Evolutionary conservation across 2,113 vertebrate species (phyloP), one percentile per base, ranked within the genome.

Genomic region (Brachypteracias leptosomus): DNA sequence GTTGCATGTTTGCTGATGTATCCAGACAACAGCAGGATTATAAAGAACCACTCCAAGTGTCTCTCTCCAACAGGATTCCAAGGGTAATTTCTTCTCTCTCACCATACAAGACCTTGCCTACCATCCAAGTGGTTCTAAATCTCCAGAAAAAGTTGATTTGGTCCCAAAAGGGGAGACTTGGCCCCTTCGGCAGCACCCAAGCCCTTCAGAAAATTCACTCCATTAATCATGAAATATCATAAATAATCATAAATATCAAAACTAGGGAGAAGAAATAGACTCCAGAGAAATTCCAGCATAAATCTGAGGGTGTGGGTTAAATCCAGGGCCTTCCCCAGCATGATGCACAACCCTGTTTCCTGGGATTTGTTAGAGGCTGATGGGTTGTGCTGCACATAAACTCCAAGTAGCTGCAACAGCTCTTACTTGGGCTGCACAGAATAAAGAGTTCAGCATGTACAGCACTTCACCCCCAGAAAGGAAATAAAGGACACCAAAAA

Each of bases 401-500:
- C 65, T 40, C 61, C 4, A 21, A 68, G 88, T 5, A 82, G 80
- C 54, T 42, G 16, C 63, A 51, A 52, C 8, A 86, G 61, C 75
- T 26, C 16, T 42, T 15, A 6, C 8, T 75, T 85, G 28, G 87
- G 85, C 85, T 61, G 59, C 51, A 29, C 9, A 55, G 33, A 57
- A 70, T 55, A 57, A 61, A 54, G 58, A 82, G 72, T 18, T 44
- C 1, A 2, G 51, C 0, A 0, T 55, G 75, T 42, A 75, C 40
- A 88, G 79, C 63, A n/a, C 75, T 63, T 86, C 91, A 77, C 18
- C 52, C 76, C 49, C 92, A 31, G 75, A 91, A 91, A 91, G 90
- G 85, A 96, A 95, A 91, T 40, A 62, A 74, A 74, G 42, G 29
- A 63, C 5, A n/a, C 67, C 76, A 83, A 72, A 91, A 96, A 92